Conservation (phyloP, 2,888 invertebrate genomes). For the Ypsolopha scabrella region DNA sequence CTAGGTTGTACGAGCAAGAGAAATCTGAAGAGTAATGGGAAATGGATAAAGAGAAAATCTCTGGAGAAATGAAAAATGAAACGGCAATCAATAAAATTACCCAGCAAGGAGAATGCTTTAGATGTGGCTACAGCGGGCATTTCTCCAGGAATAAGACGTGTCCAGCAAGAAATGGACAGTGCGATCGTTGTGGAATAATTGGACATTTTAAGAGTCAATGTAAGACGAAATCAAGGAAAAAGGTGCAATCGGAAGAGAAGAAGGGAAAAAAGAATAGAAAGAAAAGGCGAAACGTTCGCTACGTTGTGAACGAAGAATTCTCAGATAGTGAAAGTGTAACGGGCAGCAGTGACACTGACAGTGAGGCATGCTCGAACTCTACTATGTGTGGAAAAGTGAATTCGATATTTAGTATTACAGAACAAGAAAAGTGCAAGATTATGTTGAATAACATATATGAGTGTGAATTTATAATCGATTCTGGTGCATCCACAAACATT, state of each 20-base stretch:
- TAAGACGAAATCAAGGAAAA: conserved; percentile 5
- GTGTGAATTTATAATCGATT: conserved; percentile 8
- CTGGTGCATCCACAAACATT: conserved; percentile 7
- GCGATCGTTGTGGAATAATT: conserved; percentile 4
- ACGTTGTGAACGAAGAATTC: conserved; percentile 5
- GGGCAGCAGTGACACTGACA: neutral
- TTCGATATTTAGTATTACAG: conserved; percentile 1
- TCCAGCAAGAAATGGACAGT: neutral
- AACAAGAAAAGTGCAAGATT: neutral
- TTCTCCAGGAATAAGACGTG: neutral
- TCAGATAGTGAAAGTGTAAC: neutral
- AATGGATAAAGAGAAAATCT: too few relatives aligned
- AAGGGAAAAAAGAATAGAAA: neutral
- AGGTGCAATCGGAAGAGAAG: too few relatives aligned
- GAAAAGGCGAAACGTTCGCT: conserved; percentile 4
- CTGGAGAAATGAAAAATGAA: too few relatives aligned
- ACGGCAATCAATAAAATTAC: neutral
- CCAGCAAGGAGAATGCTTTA: too few relatives aligned
- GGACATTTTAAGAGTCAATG: conserved; percentile 6
- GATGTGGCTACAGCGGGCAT: neutral
- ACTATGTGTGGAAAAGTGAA: neutral
- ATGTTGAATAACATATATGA: neutral
- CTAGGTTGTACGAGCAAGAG: neutral
- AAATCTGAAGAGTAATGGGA: neutral
- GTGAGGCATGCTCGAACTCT: neutral